Evolutionary conservation across 2,888 invertebrate genomes (phyloP).

Genomic region (Carabus problematicus): DNA sequence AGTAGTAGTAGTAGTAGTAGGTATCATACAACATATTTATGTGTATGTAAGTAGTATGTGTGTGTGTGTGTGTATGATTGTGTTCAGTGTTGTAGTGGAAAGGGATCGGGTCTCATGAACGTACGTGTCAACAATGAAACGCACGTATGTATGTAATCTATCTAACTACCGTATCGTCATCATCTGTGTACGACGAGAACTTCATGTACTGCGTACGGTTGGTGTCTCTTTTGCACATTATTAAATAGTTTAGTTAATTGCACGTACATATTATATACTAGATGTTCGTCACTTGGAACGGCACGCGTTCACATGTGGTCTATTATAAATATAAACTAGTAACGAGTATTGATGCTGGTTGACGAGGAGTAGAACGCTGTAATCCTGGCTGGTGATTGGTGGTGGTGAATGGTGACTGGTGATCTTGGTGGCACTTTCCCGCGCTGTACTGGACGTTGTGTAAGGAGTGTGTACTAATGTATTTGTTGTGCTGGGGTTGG

Average conservation of each 20-base stretch:
- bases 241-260: conserved; percentile 11
- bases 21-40: conserved; percentile 17
- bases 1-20: background rate
- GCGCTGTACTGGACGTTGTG: conserved; percentile 28
- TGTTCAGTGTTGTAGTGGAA: conserved; percentile 18
- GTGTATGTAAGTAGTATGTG: background rate
- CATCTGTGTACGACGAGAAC: conserved; percentile 8
- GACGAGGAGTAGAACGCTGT: conserved; percentile 3
- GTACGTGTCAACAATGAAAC: conserved; percentile 39
- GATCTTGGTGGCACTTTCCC: conserved; percentile 12
- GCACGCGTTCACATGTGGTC: conserved; percentile 35
- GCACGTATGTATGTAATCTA: conserved; percentile 31
- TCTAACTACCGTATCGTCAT: conserved; percentile 36
- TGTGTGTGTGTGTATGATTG: too few species aligned
- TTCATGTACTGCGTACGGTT: conserved; percentile 1
- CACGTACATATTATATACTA: conserved; percentile 12
- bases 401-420: conserved; percentile 9
- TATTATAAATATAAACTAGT: conserved; percentile 33
- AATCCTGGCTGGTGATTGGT: too few species aligned
- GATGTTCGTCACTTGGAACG: conserved; percentile 20
- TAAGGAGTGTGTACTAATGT: background rate
- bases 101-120: conserved; percentile 18
- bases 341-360: conserved; percentile 32
- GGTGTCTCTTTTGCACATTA: conserved; percentile 32
- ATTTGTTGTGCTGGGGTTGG: background rate